Evolutionary conservation across 1,140 invertebrate genomes (phyloP).

Genomic region (Scaptomyza graminum): DNA sequence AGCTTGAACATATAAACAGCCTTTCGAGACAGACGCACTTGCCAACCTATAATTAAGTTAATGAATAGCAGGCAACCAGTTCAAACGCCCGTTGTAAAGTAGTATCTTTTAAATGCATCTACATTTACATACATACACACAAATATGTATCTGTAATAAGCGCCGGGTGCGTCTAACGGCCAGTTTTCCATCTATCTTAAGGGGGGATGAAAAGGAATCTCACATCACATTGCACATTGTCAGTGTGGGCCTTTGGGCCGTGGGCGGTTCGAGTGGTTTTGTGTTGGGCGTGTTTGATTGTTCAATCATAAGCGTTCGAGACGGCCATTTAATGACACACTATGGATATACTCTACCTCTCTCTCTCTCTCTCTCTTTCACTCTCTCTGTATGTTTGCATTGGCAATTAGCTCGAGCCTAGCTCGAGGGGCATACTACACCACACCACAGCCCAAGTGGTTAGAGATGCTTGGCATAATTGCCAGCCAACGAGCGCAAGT

Average conservation of each 20-base stretch:
- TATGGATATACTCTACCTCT: not conserved
- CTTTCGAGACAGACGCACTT: conserved; percentile 60
- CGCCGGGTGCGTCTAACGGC: conserved; percentile 50
- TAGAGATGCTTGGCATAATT: not conserved
- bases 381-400: conserved; percentile 34
- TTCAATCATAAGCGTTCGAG: conserved; percentile 66
- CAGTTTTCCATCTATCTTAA: not conserved
- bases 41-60: conserved; percentile 63
- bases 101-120: conserved; percentile 30
- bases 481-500: conserved; percentile 3
- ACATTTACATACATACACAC: not conserved
- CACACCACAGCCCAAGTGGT: not conserved
- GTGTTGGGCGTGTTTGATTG: conserved; percentile 69
- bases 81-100: conserved; percentile 1
- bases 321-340: conserved; percentile 61
- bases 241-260: conserved; percentile 41
- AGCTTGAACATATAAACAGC: conserved; percentile 21
- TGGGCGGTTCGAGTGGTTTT: conserved; percentile 53
- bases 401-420: conserved; percentile 46
- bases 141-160: conserved; percentile 50
- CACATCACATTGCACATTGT: conserved; percentile 5
- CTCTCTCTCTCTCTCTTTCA: no score
- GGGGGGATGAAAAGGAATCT: not conserved
- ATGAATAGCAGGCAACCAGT: conserved; percentile 46
- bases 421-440: not conserved